Evolutionary conservation across 1,140 invertebrate species (phyloP), one percentile per base, ranked within the genome.

Genomic region (Conus ventricosus): DNA sequence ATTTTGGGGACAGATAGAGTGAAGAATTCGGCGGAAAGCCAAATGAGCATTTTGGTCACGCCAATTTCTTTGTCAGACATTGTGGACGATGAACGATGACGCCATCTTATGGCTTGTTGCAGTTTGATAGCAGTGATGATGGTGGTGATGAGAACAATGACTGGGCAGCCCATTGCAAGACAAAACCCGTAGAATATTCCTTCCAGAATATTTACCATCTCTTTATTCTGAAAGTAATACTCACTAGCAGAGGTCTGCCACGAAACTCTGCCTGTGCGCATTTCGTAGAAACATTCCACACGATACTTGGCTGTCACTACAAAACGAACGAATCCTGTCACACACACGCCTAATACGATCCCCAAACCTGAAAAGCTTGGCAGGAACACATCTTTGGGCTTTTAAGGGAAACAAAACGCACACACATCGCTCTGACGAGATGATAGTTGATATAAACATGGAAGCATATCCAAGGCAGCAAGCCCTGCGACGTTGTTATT

Each of bases 121-220:
- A 85, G 84, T 71, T 25, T 85, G 57, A 85, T 27, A n/a, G 84
- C 23, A 67, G 84, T 85, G 84, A 85, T 67, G 60, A 71, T 17
- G 20, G 84, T 85, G n/a, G 84, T 20, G 23, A 85, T 71, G 17
- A 85, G 25, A 25, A 85, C 84, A 4, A 85, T 71, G n/a, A 85
- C 13, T 63, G 84, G 84, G 51, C 84, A 85, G 11, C 84, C 84
- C 25, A 71, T 55, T 3, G 84, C 5, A 5, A 85, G 67, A 7
- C 55, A 54, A 20, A 85, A 71, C 6, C 84, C 84, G 84, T 85
- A 85, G 57, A 85, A 85, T 63, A 85, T 71, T 5, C 84, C 60
- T n/a, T 85, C 39, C 17, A 85, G 60, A 11, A 13, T 25, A 39
- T 71, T 20, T 4, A 85, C 4, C 84, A 85, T n/a, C 5, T 85